These are phyloP conservation scores for Spongilla lacustris DNA, from an alignment of 37 sponge, comb jelly and placozoan species.

Conservation along the genomic window DNA sequence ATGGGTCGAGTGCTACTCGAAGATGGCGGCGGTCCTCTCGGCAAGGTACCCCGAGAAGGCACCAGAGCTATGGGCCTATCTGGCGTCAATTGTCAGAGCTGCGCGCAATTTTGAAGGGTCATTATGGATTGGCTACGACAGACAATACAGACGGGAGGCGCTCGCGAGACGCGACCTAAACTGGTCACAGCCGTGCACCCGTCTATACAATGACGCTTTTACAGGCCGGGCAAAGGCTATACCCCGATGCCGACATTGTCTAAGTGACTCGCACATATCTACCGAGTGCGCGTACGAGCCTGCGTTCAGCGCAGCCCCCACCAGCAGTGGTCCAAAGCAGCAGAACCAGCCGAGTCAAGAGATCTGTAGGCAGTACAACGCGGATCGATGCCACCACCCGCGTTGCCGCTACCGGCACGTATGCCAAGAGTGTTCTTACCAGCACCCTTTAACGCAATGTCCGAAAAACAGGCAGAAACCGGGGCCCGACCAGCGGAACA, in stretches of 20 bases:
- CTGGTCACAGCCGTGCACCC: constrained; percentile 3
- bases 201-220: constrained; percentile 22
- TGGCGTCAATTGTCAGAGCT: constrained; percentile 10
- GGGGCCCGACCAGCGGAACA: no score
- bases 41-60: constrained; percentile 15
- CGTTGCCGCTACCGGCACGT: no score
- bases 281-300: background rate
- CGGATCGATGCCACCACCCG: no score
- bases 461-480: no score
- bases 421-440: no score
- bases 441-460: no score
- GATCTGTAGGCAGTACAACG: no score
- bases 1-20: constrained; percentile 15
- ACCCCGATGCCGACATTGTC: constrained; percentile 6
- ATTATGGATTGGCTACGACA: constrained; percentile 9
- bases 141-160: background rate
- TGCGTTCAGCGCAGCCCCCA: no score
- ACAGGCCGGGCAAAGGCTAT: constrained; percentile 6
- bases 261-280: background rate
- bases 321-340: no score
- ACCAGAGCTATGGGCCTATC: constrained; percentile 17
- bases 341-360: no score
- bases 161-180: constrained; percentile 11
- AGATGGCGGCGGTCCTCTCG: constrained; percentile 8
- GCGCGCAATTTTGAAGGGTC: background rate